phyloP scores from a whole-genome alignment of 2,797 vertebrate species.

The Odontamblyopus lacepedii region DNA sequence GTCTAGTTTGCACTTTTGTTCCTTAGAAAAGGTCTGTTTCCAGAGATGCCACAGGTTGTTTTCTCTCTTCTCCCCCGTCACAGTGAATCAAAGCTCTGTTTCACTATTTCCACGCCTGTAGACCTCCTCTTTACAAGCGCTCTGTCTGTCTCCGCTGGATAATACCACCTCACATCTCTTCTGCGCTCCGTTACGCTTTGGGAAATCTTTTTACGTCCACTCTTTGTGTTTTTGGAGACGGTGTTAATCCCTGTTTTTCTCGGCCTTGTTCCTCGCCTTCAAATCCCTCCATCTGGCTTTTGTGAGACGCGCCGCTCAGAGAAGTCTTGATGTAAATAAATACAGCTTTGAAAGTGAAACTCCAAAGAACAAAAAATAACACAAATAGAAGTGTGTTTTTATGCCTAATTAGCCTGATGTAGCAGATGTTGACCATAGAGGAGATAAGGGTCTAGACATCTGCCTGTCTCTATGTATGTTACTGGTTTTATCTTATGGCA shows the following conservation, averaged over 20 bases:
- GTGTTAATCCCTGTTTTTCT: slow-evolving; percentile 41
- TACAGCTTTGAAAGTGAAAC: slow-evolving; percentile 6
- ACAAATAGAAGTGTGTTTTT: slow-evolving; percentile 1
- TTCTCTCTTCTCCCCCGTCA: slow-evolving; percentile 59
- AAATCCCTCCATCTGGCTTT: slow-evolving; percentile 34
- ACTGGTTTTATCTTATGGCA: too few relatives aligned
- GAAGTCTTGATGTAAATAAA: slow-evolving; percentile 11
- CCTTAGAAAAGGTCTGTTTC: background rate
- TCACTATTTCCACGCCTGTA: slow-evolving; percentile 57
- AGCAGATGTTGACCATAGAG: background rate
- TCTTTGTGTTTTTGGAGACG: slow-evolving; percentile 35
- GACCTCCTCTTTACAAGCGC: slow-evolving; percentile 58
- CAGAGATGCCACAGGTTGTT: slow-evolving; percentile 66
- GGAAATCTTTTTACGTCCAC: slow-evolving; percentile 58
- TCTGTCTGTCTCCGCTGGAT: slow-evolving; percentile 62
- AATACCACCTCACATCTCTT: slow-evolving; percentile 47
- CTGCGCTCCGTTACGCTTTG: slow-evolving; percentile 38
- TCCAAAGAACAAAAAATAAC: background rate
- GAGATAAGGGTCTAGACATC: too few relatives aligned
- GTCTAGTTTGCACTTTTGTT: background rate
- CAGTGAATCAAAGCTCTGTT: slow-evolving; percentile 68
- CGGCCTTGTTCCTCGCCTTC: slow-evolving; percentile 20
- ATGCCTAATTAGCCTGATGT: background rate
- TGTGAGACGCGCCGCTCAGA: slow-evolving; percentile 28
- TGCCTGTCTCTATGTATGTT: too few relatives aligned